Evolutionary conservation across 1,140 invertebrate species (phyloP), one percentile per base, ranked within the genome.

Genomic region (Apis mellifera): DNA sequence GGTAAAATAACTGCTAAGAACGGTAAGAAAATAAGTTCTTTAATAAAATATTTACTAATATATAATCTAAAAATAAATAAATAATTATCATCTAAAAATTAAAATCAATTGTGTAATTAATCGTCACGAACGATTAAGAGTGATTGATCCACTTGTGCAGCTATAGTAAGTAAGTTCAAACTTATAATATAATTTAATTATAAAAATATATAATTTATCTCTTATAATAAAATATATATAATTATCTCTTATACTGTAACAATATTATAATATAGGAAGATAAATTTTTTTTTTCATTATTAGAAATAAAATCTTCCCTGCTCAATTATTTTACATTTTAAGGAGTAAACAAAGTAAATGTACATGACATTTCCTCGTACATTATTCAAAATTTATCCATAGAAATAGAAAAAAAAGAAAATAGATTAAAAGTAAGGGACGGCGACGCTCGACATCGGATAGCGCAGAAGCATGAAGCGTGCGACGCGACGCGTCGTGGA

Each of bases 391-490:
- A 0, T 12, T 57, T 17, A 26, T 65, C 15, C 83, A 79, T 70
- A 73, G 68, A 88, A 86, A 88, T 9, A 86, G 89, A 89, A 77
- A 42, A 81, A 78, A 88, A 87, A 89, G 84, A 88, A 87, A 89
- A 84, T 85, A 90, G 84, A 91, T 91, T 90, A 89, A 91, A 90
- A 88, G 85, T 86, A 62, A 54, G 42, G 55, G 54, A 42, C 70
- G 83, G 84, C 84, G 86, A 86, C 78, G 77, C 52, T 71, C 78
- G 65, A 79, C 68, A 85, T 86, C 77, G 78, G 50, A 42, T 83
- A 54, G 77, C 83, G 64, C 59, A 65, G 71, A 84, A 81, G 83
- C 85, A 71, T 84, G 83, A 86, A 86, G 85, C 83, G 85, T 82
- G 80, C 78, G 77, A 86, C 78, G 72, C 82, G 60, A 65, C 48